Evolutionary conservation across 2,797 vertebrate species (phyloP).

Genomic region (Phylloscopus collybita): DNA sequence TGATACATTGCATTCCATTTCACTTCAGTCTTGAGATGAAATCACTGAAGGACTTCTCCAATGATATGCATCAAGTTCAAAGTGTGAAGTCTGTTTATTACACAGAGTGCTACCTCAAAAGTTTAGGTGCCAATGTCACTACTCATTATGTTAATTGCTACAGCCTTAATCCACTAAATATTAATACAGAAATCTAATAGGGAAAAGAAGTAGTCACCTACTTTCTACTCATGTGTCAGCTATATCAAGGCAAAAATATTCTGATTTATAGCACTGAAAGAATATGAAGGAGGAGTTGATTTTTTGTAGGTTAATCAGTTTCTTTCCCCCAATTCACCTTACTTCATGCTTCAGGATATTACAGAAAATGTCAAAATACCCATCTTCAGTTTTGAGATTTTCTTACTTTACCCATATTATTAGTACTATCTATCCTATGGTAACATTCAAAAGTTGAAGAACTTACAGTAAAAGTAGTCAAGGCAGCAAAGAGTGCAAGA

Average conservation of each 20-base stretch:
- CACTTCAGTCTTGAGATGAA: background rate
- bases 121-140: background rate
- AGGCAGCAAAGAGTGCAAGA: background rate
- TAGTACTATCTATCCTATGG: background rate
- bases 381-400: background rate
- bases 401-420: background rate
- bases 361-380: background rate
- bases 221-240: background rate
- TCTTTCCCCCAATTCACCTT: background rate
- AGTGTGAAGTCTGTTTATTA: background rate
- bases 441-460: background rate
- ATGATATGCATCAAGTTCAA: background rate
- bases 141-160: background rate
- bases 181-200: background rate
- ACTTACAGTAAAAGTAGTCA: background rate
- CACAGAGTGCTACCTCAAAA: background rate
- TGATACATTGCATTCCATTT: background rate
- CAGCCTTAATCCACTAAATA: background rate
- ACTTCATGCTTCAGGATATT: background rate
- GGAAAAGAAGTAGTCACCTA: background rate
- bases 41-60: background rate
- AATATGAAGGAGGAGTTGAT: background rate
- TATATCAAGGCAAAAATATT: background rate
- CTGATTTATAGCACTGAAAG: background rate
- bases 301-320: background rate